Base-by-base conservation (phyloP, 2,888 invertebrate genomes). In the Auanema sp. region DNA sequence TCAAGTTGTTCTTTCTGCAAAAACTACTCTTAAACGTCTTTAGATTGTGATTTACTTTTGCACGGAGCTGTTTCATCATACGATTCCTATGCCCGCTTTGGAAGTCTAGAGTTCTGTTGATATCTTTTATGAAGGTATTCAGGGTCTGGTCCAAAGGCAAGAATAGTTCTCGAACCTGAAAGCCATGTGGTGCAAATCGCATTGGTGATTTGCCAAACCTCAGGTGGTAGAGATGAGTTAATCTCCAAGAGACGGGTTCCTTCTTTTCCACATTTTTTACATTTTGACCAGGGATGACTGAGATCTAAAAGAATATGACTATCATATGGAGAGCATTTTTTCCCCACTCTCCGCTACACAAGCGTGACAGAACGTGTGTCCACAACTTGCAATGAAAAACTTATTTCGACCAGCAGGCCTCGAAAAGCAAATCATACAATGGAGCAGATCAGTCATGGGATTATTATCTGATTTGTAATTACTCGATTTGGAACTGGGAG, bases 341-440 rank as follows among this genome's bases (percentile, higher is more conserved):
- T 43, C 11, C 43, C 21, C 10, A 47, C 47, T 5, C 6, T 47
- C 21, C 6, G 16, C 3, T 3, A 47, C 21, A 18, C 47, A 47
- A 10, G 3, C 21, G 10, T 5, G 10, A 47, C 47, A 47, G 16
- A 18, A 16, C 16, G 21, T 47, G 21, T 47, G 47, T 5, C 47
- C 47, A 47, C 47, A 47, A 18, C 47, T 47, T 3, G 47, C 21
- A 47, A 47, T 47, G 21, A 18, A 47, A 47, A 47, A 47, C 21
- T 47, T 47, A 18, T 16, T 47, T 6, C 21, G 16, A 16, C 16
- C 47, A 18, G 47, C 16, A 18, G 47, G 47, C 6, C 16, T 18
- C 3, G 21, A 5, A 47, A 47, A 47, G 10, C 47, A 47, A 16
- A 47, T 21, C 47, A 47, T 47, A 47, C 47, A 47, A 18, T 47